Conservation (phyloP, 92 coral and sea anemone genomes). For the Epizoanthus illoricatus region DNA sequence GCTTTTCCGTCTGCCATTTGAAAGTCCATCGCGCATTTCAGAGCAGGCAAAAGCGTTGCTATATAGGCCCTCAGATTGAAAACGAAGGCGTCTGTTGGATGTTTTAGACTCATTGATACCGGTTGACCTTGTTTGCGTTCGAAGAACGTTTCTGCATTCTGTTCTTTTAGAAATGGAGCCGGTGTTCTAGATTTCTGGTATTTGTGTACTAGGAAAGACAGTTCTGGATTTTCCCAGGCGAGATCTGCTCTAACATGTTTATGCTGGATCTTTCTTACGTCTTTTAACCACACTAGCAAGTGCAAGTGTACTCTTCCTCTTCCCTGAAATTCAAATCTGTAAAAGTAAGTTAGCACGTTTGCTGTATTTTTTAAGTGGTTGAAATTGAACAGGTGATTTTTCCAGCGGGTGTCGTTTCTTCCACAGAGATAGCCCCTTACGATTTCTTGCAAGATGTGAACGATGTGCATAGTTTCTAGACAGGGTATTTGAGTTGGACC, state of each 20-base stretch:
- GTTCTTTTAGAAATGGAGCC: not conserved
- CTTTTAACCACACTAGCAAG: conserved; percentile 38
- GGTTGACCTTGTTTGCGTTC: not conserved
- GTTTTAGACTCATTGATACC: not conserved
- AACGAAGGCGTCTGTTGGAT: conserved; percentile 40
- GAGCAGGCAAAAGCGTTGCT: conserved; percentile 41
- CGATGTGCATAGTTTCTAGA: conserved; percentile 28
- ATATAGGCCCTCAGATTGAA: conserved; percentile 55
- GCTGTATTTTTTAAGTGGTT: not conserved
- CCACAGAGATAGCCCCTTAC: conserved; percentile 41
- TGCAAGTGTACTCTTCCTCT: conserved; percentile 50
- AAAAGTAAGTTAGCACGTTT: conserved; percentile 44
- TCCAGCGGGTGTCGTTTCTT: conserved; percentile 17
- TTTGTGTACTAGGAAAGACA: conserved; percentile 11
- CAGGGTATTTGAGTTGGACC: conserved; percentile 39
- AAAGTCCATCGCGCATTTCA: conserved; percentile 60
- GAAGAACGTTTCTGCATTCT: conserved; percentile 13
- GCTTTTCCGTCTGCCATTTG: conserved; percentile 50
- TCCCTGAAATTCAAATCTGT: conserved; percentile 44
- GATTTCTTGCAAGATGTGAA: conserved; percentile 18
- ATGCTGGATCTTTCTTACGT: conserved; percentile 3
- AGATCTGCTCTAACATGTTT: conserved; percentile 22
- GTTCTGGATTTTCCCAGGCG: not conserved
- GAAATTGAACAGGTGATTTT: not conserved
- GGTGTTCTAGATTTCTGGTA: conserved; percentile 13